Evolutionary conservation across 2,797 vertebrate species (phyloP).

Genomic region (Ispidina picta): DNA sequence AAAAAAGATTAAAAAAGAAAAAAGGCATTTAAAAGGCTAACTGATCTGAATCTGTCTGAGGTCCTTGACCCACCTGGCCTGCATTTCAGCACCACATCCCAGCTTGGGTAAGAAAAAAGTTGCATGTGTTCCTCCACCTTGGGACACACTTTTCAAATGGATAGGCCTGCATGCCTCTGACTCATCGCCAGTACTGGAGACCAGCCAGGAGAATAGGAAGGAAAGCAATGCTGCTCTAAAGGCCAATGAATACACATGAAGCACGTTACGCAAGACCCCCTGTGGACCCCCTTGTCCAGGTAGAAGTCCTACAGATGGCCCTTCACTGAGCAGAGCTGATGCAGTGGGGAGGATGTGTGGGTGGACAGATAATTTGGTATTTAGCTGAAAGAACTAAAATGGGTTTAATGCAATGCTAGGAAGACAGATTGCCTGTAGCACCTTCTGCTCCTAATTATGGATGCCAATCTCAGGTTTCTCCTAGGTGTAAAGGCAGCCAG

Average conservation of each 20-base stretch:
- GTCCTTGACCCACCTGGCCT: constrained; percentile 1
- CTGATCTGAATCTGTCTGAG: not conserved
- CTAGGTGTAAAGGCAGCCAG: constrained; percentile 19
- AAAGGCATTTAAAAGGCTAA: not conserved
- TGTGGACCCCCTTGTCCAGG: constrained; percentile 8
- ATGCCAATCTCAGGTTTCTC: constrained; percentile 61
- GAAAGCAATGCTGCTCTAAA: constrained; percentile 58
- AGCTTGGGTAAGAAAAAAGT: not conserved
- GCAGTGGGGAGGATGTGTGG: constrained; percentile 42
- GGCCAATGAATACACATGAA: constrained; percentile 45
- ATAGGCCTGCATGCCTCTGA: constrained; percentile 49
- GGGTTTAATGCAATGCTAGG: constrained; percentile 38
- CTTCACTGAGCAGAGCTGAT: not conserved
- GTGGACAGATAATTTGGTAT: constrained; percentile 63
- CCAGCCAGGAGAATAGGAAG: constrained; percentile 23
- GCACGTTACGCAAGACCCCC: constrained; percentile 50
- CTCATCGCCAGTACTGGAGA: constrained; percentile 32
- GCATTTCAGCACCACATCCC: not conserved
- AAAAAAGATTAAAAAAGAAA: too few relatives aligned
- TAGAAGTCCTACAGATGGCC: constrained; percentile 57
- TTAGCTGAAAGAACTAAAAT: constrained; percentile 55
- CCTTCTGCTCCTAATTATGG: constrained; percentile 63
- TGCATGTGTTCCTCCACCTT: not conserved
- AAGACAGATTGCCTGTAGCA: constrained; percentile 57
- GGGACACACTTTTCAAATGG: not conserved